Conservation (phyloP, 2,888 invertebrate genomes). For the Lochmaea capreae region DNA sequence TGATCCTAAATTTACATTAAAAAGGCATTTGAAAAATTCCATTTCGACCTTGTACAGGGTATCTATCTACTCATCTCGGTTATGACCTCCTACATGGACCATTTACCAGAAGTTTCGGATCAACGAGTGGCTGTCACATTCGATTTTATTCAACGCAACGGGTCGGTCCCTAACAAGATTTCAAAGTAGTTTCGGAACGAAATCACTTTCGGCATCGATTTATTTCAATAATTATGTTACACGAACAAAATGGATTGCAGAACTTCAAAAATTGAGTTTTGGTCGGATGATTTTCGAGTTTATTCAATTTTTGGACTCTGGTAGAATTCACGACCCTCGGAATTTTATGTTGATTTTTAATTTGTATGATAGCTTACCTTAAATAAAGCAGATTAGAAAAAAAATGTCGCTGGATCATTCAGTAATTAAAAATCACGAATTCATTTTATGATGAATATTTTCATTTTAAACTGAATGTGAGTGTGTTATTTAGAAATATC, state of each 20-base stretch:
- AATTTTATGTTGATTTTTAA: too few species aligned
- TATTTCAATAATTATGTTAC: background rate
- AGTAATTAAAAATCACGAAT: too few species aligned
- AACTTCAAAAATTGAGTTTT: background rate
- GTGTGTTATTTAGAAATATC: too few species aligned
- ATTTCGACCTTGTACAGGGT: background rate
- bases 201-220: background rate
- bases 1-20: background rate
- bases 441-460: too few species aligned
- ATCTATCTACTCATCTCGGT: background rate
- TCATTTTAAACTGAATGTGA: too few species aligned
- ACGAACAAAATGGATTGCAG: too few species aligned
- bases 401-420: too few species aligned
- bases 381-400: too few species aligned
- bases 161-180: slow-evolving; percentile 9
- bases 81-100: slow-evolving; percentile 9
- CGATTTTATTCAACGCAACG: slow-evolving; percentile 1
- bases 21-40: background rate
- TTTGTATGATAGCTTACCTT: too few species aligned
- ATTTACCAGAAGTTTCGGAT: slow-evolving; percentile 2
- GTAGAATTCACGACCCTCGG: too few species aligned
- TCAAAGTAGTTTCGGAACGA: background rate
- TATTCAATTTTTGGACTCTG: background rate
- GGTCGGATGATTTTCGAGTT: background rate
- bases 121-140: background rate